These are phyloP conservation scores for Drosophila burlai DNA, from an alignment of 1,140 invertebrate species.

Conservation along the genomic window DNA sequence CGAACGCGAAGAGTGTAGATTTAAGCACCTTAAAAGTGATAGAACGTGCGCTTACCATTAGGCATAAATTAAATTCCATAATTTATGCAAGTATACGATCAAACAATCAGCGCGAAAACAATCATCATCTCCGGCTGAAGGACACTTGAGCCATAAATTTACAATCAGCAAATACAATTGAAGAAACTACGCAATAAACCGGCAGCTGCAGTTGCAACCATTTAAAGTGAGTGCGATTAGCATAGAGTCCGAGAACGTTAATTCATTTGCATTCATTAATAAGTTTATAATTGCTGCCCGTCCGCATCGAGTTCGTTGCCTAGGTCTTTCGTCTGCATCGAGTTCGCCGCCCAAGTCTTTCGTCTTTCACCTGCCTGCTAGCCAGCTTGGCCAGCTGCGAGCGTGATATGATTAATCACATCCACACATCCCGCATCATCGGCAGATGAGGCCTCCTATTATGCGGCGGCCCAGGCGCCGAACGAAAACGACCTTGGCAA, in stretches of 20 bases:
- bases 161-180: constrained; percentile 30
- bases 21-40: constrained; percentile 18
- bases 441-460: constrained; percentile 28
- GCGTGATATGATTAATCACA: constrained; percentile 61
- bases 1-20: constrained; percentile 15
- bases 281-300: constrained; percentile 35
- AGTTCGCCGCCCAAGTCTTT: constrained; percentile 67
- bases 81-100: constrained; percentile 33
- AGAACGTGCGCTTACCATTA: constrained; percentile 39
- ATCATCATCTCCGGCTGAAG: constrained; percentile 36
- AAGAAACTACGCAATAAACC: constrained; percentile 36
- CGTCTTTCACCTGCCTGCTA: constrained; percentile 12
- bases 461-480: constrained; percentile 31
- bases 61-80: constrained; percentile 30
- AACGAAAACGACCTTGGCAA: constrained; percentile 58
- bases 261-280: constrained; percentile 59
- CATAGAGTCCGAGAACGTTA: constrained; percentile 35
- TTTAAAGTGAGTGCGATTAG: constrained; percentile 76
- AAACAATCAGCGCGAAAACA: constrained; percentile 4
- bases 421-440: constrained; percentile 12
- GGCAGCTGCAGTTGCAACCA: constrained; percentile 51
- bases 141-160: constrained; percentile 51
- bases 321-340: constrained; percentile 45
- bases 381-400: neutral
- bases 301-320: constrained; percentile 65